phyloP scores from a whole-genome alignment of 2,113 vertebrate genomes.

The Hemiprocne comata region DNA sequence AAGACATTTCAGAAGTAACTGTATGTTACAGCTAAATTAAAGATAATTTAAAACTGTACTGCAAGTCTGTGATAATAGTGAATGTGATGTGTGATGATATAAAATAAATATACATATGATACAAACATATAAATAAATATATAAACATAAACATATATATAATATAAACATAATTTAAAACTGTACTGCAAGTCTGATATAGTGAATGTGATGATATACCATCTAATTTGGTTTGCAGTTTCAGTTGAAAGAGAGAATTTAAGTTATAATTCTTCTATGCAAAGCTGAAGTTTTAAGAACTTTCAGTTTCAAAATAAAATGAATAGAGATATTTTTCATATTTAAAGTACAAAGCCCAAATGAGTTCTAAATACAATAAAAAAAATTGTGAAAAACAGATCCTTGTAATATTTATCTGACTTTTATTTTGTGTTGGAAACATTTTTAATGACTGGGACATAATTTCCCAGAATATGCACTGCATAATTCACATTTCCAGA shows the following conservation, averaged over 20 bases:
- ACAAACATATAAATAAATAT: no score
- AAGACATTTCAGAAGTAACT: no score
- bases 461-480: not conserved
- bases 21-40: no score
- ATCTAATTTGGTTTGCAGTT: constrained; percentile 26
- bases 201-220: no score
- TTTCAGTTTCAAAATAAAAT: not conserved
- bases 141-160: no score
- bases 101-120: no score
- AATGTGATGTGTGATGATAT: no score
- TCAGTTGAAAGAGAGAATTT: constrained; percentile 8
- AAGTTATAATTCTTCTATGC: constrained; percentile 17
- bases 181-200: no score
- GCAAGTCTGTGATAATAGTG: no score
- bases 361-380: not conserved
- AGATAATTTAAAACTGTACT: no score
- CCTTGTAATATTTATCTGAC: not conserved
- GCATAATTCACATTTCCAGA: not conserved
- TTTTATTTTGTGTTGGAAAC: not conserved
- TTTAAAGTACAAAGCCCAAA: not conserved
- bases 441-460: not conserved
- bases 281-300: not conserved
- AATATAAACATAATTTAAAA: no score
- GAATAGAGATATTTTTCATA: not conserved
- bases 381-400: not conserved